A percentile compares a stretch with the other conserved stretches of the same genome.
Conservation (phyloP, 2,113 vertebrate species). For the Elachura formosa region DNA sequence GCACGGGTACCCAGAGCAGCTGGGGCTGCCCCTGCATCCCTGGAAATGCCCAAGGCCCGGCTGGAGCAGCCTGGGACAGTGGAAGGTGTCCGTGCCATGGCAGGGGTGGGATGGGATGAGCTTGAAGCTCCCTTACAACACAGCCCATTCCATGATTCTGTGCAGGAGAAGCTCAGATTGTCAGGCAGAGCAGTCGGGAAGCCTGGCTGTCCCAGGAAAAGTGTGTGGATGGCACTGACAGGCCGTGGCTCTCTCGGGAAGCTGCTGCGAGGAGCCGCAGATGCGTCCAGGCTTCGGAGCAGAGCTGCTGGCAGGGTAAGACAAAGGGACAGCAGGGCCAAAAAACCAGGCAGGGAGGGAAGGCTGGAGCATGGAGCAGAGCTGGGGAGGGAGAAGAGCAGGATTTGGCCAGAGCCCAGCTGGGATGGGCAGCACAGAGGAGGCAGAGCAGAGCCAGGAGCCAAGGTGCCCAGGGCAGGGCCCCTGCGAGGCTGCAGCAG, state of each 20-base stretch:
- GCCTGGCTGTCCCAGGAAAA: neutral
- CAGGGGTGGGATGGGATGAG: neutral
- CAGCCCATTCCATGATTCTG: neutral
- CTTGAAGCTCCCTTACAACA: neutral
- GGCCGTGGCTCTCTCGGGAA: neutral
- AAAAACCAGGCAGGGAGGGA: neutral
- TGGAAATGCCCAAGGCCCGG: neutral
- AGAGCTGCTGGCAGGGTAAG: neutral
- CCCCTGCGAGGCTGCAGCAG: neutral
- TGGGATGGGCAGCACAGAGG: neutral
- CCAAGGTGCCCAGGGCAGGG: neutral
- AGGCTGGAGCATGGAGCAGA: neutral
- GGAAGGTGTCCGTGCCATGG: neutral
- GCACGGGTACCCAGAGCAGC: neutral
- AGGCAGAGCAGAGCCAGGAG: neutral
- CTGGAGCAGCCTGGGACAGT: accelerated
- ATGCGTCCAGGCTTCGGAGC: neutral
- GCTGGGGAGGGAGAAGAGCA: neutral
- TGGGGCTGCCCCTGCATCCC: neutral
- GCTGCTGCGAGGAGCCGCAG: neutral
- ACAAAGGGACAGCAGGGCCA: neutral
- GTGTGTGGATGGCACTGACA: neutral
- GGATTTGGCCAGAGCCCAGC: neutral
- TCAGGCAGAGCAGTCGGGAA: neutral
- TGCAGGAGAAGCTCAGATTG: neutral